phyloP scores from a whole-genome alignment of 2,888 invertebrate genomes.

The Theretra japonica region DNA sequence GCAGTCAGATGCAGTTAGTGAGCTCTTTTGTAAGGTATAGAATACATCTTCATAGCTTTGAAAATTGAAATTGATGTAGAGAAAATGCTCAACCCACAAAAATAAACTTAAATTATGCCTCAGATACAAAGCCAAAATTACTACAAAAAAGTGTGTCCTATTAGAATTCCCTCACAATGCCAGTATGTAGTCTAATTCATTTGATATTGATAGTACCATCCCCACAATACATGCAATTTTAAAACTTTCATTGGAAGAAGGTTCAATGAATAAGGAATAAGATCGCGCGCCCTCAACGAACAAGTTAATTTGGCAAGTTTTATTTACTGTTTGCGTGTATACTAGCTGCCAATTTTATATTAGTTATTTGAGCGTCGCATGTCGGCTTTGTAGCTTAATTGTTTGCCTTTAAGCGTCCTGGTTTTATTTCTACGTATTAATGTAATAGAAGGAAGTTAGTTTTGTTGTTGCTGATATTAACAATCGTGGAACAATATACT shows the following conservation, averaged over 20 bases:
- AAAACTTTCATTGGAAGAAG: slow-evolving; percentile 17
- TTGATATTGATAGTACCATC: slow-evolving; percentile 14
- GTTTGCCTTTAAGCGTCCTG: background rate
- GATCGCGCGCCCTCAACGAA: slow-evolving; percentile 17
- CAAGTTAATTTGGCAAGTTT: slow-evolving; percentile 24
- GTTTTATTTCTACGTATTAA: background rate
- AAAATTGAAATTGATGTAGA: too few relatives aligned
- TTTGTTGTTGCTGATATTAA: background rate
- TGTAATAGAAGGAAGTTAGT: background rate
- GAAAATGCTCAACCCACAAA: too few relatives aligned
- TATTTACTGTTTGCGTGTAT: slow-evolving; percentile 15
- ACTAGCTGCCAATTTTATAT: slow-evolving; percentile 18
- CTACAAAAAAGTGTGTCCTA: background rate
- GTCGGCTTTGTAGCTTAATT: slow-evolving; percentile 8
- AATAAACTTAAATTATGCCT: too few relatives aligned
- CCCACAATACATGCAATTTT: slow-evolving; percentile 23
- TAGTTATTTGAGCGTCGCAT: slow-evolving; percentile 17
- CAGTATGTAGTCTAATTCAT: background rate
- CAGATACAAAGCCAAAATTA: background rate
- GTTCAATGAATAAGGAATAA: slow-evolving; percentile 20
- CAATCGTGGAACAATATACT: background rate
- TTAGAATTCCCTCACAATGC: background rate
- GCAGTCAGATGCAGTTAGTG: too few relatives aligned
- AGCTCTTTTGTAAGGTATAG: too few relatives aligned
- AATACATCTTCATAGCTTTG: too few relatives aligned